Conservation (phyloP, 2,888 invertebrate genomes). For the Diarsia rubi region DNA sequence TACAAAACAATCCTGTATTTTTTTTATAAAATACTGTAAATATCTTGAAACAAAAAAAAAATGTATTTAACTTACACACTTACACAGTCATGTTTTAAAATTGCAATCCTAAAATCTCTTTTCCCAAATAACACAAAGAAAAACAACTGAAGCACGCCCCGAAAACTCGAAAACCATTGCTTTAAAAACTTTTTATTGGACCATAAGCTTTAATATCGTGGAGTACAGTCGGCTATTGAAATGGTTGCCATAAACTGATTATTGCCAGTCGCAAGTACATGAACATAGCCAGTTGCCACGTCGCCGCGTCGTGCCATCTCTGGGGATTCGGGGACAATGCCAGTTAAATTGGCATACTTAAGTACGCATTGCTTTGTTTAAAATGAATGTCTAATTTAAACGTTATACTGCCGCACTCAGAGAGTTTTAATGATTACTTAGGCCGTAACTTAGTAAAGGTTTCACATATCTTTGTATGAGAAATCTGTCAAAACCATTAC, state of each 20-base stretch:
- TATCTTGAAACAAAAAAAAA: too few species aligned
- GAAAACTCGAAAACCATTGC: slow-evolving; percentile 30
- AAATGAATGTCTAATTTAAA: slow-evolving; percentile 20
- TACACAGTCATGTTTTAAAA: too few species aligned
- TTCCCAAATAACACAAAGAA: slow-evolving; percentile 3
- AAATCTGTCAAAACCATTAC: too few species aligned
- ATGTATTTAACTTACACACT: too few species aligned
- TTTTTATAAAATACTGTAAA: too few species aligned
- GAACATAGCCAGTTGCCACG: slow-evolving; percentile 45
- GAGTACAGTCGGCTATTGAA: slow-evolving; percentile 54
- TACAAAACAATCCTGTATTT: too few species aligned
- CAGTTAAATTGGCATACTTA: slow-evolving; percentile 40
- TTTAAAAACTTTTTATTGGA: slow-evolving; percentile 58
- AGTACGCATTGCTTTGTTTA: slow-evolving; percentile 27
- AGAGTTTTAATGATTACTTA: too few species aligned
- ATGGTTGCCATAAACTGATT: slow-evolving; percentile 65
- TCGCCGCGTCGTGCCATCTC: slow-evolving; percentile 39
- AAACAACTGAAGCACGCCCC: slow-evolving; percentile 37
- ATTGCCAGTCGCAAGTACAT: slow-evolving; percentile 53
- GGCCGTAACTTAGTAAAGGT: too few species aligned
- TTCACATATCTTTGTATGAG: too few species aligned
- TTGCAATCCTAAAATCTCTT: not conserved
- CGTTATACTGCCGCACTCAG: not conserved
- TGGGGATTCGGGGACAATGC: slow-evolving; percentile 44
- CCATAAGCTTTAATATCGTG: slow-evolving; percentile 55